These are phyloP conservation scores for Fragum fragum DNA, from an alignment of 2,888 invertebrate species.

Conservation along the genomic window DNA sequence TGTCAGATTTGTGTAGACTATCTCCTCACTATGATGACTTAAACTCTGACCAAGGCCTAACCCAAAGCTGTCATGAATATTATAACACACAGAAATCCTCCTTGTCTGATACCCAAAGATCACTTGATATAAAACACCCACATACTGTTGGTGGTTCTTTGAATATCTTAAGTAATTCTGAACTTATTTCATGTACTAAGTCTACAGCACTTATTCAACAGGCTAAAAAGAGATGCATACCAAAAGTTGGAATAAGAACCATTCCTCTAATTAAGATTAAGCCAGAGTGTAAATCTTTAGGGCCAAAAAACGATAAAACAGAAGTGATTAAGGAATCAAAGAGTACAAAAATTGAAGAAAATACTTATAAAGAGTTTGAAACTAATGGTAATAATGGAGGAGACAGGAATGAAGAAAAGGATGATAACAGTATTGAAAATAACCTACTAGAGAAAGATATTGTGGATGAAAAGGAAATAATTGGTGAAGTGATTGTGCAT, in stretches of 20 bases:
- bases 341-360: not conserved
- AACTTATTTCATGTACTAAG: conserved; percentile 11
- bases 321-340: not conserved
- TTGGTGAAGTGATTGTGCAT: conserved; percentile 17
- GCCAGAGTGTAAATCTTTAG: not conserved
- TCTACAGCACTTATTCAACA: conserved; percentile 6
- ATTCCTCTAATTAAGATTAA: conserved; percentile 23
- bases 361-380: not conserved
- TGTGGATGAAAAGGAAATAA: not conserved
- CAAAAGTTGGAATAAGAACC: conserved; percentile 22
- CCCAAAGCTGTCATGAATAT: conserved; percentile 24
- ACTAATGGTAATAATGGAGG: not conserved
- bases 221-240: conserved; percentile 19
- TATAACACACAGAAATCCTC: not conserved
- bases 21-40: conserved; percentile 17
- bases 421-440: not conserved
- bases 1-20: conserved; percentile 22
- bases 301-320: not conserved
- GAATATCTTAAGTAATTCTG: not conserved
- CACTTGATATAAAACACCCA: not conserved
- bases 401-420: not conserved
- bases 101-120: not conserved
- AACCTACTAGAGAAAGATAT: not conserved
- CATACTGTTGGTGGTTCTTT: not conserved
- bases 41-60: not conserved